Evolutionary conservation across 2,888 invertebrate genomes (phyloP).

Genomic region (Syrphus vitripennis): DNA sequence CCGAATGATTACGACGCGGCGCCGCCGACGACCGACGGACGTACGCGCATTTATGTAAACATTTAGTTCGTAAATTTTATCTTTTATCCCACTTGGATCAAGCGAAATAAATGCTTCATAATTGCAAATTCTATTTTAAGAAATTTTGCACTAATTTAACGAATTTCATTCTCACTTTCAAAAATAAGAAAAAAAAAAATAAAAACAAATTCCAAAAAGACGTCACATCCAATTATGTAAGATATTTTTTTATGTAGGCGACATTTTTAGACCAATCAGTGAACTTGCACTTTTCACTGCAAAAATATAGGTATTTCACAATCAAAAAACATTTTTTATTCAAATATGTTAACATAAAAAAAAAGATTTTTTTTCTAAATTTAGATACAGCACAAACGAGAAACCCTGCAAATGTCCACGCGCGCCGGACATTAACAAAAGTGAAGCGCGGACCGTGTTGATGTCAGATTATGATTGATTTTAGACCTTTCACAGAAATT

Average conservation of each 20-base stretch:
- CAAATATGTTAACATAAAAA: conserved; percentile 37
- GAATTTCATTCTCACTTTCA: conserved; percentile 24
- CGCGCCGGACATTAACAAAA: conserved; percentile 20
- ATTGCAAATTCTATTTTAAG: conserved; percentile 59
- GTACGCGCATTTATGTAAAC: conserved; percentile 26
- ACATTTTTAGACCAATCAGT: conserved; percentile 46
- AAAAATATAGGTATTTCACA: conserved; percentile 39
- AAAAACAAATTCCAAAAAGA: conserved; percentile 1
- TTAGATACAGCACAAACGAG: conserved; percentile 44
- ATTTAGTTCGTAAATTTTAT: conserved; percentile 38
- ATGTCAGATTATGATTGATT: conserved; percentile 47
- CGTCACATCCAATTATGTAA: conserved; percentile 46
- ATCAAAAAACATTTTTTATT: conserved; percentile 41
- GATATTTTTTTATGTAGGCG: conserved; percentile 11
- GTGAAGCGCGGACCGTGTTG: conserved; percentile 4
- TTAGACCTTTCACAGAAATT: conserved; percentile 40
- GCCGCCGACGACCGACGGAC: neutral
- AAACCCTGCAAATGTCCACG: conserved; percentile 53
- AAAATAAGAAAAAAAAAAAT: conserved; percentile 13
- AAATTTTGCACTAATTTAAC: conserved; percentile 1
- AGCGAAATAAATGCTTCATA: conserved; percentile 1
- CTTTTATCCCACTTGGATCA: conserved; percentile 31
- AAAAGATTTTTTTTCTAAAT: conserved; percentile 48
- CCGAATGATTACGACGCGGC: conserved; percentile 5
- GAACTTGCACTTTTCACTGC: conserved; percentile 36